Percentiles rank a stretch among this genome's conserved stretches.
phyloP scores from a whole-genome alignment of 1,140 invertebrate species.

The Drosophila watanabei region DNA sequence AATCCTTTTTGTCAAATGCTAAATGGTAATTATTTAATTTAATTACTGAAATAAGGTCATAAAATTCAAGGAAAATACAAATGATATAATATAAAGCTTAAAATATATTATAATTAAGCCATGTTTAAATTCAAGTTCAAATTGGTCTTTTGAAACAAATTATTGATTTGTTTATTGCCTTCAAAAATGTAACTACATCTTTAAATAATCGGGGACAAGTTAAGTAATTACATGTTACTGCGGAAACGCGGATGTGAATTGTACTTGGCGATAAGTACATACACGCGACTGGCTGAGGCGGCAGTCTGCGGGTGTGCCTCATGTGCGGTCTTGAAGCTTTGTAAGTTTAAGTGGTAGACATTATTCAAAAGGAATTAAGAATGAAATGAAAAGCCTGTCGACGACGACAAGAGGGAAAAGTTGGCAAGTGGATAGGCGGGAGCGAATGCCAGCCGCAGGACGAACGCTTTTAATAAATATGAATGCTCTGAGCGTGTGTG shows the following conservation, averaged over 20 bases:
- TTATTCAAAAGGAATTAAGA: slow-evolving; percentile 83
- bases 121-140: background rate
- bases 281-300: slow-evolving; percentile 39
- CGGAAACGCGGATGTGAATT: slow-evolving; percentile 42
- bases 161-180: background rate
- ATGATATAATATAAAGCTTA: background rate
- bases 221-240: background rate
- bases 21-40: too few species aligned
- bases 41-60: too few species aligned
- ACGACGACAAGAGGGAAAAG: slow-evolving; percentile 35
- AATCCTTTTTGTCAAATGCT: too few species aligned
- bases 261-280: slow-evolving; percentile 61
- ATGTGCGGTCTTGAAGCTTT: slow-evolving; percentile 74
- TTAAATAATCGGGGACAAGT: background rate
- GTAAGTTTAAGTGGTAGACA: slow-evolving; percentile 83
- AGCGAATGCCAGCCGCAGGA: slow-evolving; percentile 52
- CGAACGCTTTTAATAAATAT: slow-evolving; percentile 79
- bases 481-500: slow-evolving; percentile 46
- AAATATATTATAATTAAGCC: too few species aligned
- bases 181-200: background rate
- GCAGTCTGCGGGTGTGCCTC: slow-evolving; percentile 23
- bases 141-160: background rate
- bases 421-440: slow-evolving; percentile 18
- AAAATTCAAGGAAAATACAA: background rate
- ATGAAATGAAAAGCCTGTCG: slow-evolving; percentile 79